Evolutionary conservation across 2,888 invertebrate genomes (phyloP), one percentile per base, ranked within the genome.

Genomic region (Cryptus viduatorius): DNA sequence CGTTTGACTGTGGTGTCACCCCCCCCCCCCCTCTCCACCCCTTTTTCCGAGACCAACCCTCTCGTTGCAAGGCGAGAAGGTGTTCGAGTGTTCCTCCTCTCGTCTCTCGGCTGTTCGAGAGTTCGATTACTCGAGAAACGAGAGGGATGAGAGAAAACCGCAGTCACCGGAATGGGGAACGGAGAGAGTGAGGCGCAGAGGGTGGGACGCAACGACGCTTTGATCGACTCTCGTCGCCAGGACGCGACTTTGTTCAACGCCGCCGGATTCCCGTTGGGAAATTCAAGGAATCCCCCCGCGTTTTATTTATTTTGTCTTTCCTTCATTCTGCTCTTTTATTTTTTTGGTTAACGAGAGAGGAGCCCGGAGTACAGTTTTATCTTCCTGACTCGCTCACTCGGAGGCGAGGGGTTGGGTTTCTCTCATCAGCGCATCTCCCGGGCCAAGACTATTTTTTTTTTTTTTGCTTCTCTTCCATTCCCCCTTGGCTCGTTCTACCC

Each of bases 151-250:
- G 82, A 68, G 82, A 59, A 82, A 82, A 82, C 81, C 84, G 53
- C 81, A 79, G 81, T 65, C 48, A 59, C 59, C 29, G 56, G 64
- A 53, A 67, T 37, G 37, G 37, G 37, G 46, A 61, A 50, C 24
- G 61, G 48, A 65, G 42, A 4, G 65, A 42, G 48, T 50, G 42
- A 4, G 65, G n/a, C 3, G 68, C 12, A 46, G 16, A n/a, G 48
- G 65, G 67, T 61, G 37, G 83, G 65, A 87, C 85, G 85, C 88
- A 90, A 85, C 82, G 87, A 83, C 81, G 88, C 86, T 89, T 88
- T 88, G 84, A 87, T 79, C 88, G 88, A 88, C 85, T 80, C 78
- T 71, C 80, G 82, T 77, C 69, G 75, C 16, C 78, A 50, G 78
- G 59, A 78, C 78, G 71, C 79, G 82, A 85, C 79, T 83, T 85